Evolutionary conservation across 1,140 invertebrate species (phyloP).

Genomic region (Anastrepha ludens): DNA sequence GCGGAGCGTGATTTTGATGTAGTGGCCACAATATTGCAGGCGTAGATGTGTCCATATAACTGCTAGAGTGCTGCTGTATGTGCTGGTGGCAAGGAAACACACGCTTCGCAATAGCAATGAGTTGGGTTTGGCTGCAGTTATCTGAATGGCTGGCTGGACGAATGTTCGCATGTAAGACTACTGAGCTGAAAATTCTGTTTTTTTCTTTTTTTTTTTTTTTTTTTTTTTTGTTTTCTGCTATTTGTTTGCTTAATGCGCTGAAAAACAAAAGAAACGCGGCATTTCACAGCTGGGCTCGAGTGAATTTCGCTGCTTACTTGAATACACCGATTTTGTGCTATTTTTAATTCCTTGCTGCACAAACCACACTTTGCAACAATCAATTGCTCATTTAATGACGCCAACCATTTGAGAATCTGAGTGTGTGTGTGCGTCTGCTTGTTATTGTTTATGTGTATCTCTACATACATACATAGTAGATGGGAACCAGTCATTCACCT

Average conservation of each 20-base stretch:
- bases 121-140: not conserved
- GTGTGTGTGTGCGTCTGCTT: not conserved
- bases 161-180: not conserved
- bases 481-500: constrained; percentile 37
- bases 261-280: constrained; percentile 26
- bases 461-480: too few species aligned
- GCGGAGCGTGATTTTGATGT: not conserved
- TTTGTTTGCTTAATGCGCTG: not conserved
- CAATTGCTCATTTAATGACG: constrained; percentile 35
- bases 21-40: not conserved
- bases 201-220: not conserved
- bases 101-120: constrained; percentile 23
- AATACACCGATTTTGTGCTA: not conserved
- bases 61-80: not conserved
- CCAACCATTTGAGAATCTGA: not conserved
- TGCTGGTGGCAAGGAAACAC: constrained; percentile 15
- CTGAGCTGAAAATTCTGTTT: not conserved
- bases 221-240: not conserved
- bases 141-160: not conserved
- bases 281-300: constrained; percentile 27
- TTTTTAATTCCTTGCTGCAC: constrained; percentile 19
- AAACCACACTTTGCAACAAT: not conserved
- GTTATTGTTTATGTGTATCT: not conserved
- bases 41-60: not conserved
- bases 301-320: not conserved